Conservation (phyloP, 2,888 invertebrate genomes). For the Apeira syringaria region DNA sequence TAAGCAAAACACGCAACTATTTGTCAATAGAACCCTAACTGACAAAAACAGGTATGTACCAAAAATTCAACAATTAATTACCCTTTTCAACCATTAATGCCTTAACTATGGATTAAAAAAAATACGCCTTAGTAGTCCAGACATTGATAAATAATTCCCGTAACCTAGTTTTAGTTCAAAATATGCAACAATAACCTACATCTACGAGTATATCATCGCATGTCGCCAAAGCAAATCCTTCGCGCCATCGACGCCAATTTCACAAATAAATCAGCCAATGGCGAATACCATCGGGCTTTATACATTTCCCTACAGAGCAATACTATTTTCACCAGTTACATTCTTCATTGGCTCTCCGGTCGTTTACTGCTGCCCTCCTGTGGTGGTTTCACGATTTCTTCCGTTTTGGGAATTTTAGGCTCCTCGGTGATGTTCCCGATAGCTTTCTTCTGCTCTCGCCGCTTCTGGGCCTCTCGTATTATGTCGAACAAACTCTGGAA, state of each 20-base stretch:
- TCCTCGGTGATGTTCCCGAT: constrained; percentile 37
- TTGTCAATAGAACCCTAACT: too few species aligned
- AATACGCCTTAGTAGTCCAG: too few species aligned
- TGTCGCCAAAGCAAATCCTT: constrained; percentile 14
- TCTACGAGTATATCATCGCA: constrained; percentile 26
- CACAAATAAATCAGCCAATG: constrained; percentile 33
- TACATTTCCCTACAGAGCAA: background rate
- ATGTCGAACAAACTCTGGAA: constrained; percentile 75
- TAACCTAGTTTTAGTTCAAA: too few species aligned
- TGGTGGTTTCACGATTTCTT: constrained; percentile 57
- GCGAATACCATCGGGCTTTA: background rate
- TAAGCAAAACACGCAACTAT: too few species aligned
- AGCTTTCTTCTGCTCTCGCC: constrained; percentile 67
- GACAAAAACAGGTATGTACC: too few species aligned
- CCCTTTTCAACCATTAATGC: too few species aligned
- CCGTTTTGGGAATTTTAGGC: constrained; percentile 48
- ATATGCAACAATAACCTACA: constrained; percentile 2
- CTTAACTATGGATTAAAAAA: too few species aligned
- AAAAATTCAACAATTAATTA: too few species aligned
- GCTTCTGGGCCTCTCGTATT: constrained; percentile 71
- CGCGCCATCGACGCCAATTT: constrained; percentile 50
- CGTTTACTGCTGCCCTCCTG: constrained; percentile 57
- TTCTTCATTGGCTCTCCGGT: constrained; percentile 66
- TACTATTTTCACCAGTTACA: background rate
- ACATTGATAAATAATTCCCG: too few species aligned